These are phyloP conservation scores for Phalacrocorax pelagicus DNA, from an alignment of 2,113 vertebrate genomes.

Conservation along the genomic window DNA sequence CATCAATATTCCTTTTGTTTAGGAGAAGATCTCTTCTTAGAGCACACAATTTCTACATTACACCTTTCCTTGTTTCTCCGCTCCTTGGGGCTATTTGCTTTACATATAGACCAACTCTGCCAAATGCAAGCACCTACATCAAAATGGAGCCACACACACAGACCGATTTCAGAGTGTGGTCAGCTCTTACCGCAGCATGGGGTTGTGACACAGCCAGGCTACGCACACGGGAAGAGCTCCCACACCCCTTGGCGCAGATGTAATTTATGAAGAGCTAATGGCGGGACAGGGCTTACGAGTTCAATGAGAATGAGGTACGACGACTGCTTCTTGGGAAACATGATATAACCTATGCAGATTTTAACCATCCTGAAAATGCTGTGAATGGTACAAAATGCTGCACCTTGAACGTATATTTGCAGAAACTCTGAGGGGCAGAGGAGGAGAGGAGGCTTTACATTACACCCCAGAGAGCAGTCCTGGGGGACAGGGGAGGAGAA, in stretches of 20 bases:
- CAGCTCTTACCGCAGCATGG: not conserved
- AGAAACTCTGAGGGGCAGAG: not conserved
- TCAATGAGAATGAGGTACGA: not conserved
- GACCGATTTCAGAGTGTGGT: fast-evolving
- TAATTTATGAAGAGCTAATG: not conserved
- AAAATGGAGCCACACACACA: not conserved
- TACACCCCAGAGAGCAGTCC: not conserved
- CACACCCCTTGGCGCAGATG: not conserved
- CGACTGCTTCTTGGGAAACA: not conserved
- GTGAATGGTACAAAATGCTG: not conserved
- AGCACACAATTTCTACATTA: not conserved
- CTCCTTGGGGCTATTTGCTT: not conserved
- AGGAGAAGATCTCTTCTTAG: not conserved
- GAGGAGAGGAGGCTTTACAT: not conserved
- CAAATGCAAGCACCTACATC: not conserved
- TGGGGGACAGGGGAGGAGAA: not conserved
- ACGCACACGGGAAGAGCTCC: fast-evolving
- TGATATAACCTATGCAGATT: not conserved
- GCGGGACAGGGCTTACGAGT: not conserved
- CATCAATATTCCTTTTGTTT: not conserved
- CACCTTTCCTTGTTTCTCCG: not conserved
- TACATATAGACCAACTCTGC: not conserved
- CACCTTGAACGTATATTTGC: not conserved
- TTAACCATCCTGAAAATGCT: not conserved
- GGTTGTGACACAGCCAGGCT: not conserved